phyloP scores from a whole-genome alignment of 1,140 invertebrate genomes.

The Diabrotica undecimpunctata region DNA sequence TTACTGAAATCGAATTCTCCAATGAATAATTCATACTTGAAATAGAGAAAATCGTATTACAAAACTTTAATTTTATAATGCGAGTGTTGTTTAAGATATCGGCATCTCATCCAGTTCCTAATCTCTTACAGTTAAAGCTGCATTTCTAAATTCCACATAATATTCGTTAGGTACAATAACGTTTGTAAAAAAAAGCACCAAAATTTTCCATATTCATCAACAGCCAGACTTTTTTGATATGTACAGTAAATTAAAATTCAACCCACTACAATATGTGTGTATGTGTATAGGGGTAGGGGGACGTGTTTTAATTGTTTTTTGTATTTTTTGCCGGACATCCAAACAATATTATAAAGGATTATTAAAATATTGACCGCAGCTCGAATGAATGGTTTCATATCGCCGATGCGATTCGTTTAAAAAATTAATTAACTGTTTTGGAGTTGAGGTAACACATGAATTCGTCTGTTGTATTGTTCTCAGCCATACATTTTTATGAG shows the following conservation, averaged over 20 bases:
- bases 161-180: no score
- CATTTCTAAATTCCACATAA: no score
- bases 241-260: constrained; percentile 3
- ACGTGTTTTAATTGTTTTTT: constrained; percentile 4
- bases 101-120: no score
- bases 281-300: not conserved
- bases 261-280: not conserved
- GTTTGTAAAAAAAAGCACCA: not conserved
- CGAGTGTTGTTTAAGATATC: no score
- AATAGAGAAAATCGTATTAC: no score
- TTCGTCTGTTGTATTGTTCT: constrained; percentile 14
- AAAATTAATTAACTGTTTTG: constrained; percentile 18
- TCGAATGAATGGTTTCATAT: constrained; percentile 2
- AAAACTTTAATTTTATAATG: no score
- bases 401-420: constrained; percentile 6
- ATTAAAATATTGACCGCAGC: constrained; percentile 8
- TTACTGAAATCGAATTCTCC: no score
- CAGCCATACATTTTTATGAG: constrained; percentile 13
- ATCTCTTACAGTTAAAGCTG: no score
- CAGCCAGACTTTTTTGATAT: not conserved
- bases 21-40: no score
- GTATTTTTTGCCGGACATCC: not conserved
- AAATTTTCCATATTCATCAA: not conserved
- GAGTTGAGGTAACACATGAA: constrained; percentile 12
- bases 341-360: constrained; percentile 9